Base-by-base conservation (phyloP, 2,888 invertebrate genomes). In the Acanthopleura granulata region DNA sequence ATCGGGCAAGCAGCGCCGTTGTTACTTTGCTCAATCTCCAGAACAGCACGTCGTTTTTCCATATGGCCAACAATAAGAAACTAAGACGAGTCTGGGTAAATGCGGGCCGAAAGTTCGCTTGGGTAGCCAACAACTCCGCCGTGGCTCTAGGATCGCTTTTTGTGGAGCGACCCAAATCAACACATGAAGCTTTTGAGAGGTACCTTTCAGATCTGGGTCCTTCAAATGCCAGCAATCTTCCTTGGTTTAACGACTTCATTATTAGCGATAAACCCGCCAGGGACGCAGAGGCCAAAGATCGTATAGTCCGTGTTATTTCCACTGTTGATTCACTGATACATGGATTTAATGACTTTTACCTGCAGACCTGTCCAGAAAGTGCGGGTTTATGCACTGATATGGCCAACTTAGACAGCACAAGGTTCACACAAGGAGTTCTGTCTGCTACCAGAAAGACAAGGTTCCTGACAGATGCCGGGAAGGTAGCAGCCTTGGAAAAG, bases 291-390 rank as follows among this genome's bases (percentile, higher is more conserved):
- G 66, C 16, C 3, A 22, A 27, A 27, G 29, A 66, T 27, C 25
- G 16, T n/a, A 81, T 84, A 1, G 81, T 84, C 16, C 78, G 81
- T 27, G 75, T 86, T 14, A 84, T 87, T 9, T 66, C 76, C 40
- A 77, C 79, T 0, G 82, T 84, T 4, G 86, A 86, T 74, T 73
- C 84, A 3, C 73, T 82, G 3, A 74, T 86, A 9, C 84, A 85
- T 71, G 81, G 81, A 1, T 29, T 85, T 11, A 80, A 84, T 62
- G 73, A 74, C 0, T 73, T 80, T 15, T 80, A 81, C 62, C 71
- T 61, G 12, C 51, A 40, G 18, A 72, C 77, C 0, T 87, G 87
- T 74, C 80, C 79, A 0, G 71, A 73, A 40, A 57, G 40, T 11
- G 50, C 70, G 6, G 83, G 83, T 0, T 72, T 83, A 11, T 87